Conservation (phyloP, 2,888 invertebrate species). For the Sabellastarte sp. region DNA sequence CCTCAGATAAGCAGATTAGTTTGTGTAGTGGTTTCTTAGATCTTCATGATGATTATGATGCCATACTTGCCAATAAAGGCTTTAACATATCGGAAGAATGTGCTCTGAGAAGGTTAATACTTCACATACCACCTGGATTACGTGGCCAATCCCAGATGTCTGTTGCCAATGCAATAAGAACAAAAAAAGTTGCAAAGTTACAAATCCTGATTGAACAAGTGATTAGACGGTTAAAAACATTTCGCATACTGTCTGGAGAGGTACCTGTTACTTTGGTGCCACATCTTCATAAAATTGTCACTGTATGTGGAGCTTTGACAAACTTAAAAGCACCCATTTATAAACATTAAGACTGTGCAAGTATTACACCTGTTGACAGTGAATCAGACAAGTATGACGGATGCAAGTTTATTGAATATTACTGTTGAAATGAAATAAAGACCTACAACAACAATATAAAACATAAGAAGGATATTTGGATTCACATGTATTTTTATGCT, state of each 20-base stretch:
- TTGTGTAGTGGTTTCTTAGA: neutral
- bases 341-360: too few species aligned
- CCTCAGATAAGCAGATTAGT: constrained; percentile 4
- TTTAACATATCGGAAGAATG: constrained; percentile 9
- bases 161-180: neutral
- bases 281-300: neutral
- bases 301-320: constrained; percentile 2
- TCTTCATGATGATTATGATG: constrained; percentile 1
- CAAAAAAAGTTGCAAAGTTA: constrained; percentile 1
- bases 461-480: too few species aligned
- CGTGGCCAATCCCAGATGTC: neutral
- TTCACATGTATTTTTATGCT: too few species aligned
- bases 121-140: neutral
- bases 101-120: neutral
- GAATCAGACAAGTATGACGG: too few species aligned
- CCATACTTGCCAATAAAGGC: constrained; percentile 6
- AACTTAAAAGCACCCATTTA: neutral
- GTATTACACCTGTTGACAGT: too few species aligned
- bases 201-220: constrained; percentile 10
- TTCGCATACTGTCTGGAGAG: constrained; percentile 3
- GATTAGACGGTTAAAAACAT: constrained; percentile 8
- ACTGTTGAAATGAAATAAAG: too few species aligned
- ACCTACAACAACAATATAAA: too few species aligned
- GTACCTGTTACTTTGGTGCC: neutral
- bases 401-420: too few species aligned